Conservation (phyloP, 2,797 vertebrate genomes). For the Sebastes oblongus region DNA sequence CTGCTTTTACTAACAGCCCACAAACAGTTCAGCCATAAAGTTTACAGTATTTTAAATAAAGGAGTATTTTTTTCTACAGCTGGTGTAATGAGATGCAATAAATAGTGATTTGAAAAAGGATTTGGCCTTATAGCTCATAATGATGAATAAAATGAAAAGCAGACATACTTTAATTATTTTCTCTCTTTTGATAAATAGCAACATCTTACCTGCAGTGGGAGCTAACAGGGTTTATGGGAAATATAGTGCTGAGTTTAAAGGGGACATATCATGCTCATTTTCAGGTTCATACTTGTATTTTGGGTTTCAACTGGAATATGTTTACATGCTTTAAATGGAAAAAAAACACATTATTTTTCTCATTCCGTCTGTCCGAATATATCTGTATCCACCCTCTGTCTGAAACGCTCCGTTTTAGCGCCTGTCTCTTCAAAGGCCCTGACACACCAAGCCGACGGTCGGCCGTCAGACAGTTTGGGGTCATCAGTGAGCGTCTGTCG, state of each 20-base stretch:
- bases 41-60: background rate
- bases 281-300: too few relatives aligned
- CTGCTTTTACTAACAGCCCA: background rate
- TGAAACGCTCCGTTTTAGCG: too few relatives aligned
- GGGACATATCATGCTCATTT: too few relatives aligned
- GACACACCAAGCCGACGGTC: too few relatives aligned
- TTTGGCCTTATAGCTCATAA: background rate
- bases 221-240: background rate
- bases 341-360: too few relatives aligned
- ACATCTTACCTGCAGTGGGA: background rate
- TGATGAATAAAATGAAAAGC: background rate
- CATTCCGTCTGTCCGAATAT: too few relatives aligned
- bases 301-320: too few relatives aligned
- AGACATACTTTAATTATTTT: background rate
- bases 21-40: background rate
- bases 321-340: too few relatives aligned
- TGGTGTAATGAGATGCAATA: background rate
- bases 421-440: too few relatives aligned
- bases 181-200: background rate
- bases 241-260: background rate
- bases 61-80: background rate
- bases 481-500: too few relatives aligned
- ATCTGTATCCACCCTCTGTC: too few relatives aligned
- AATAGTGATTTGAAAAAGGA: background rate
- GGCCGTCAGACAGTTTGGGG: too few relatives aligned